Percentiles rank a stretch among this genome's conserved stretches.
These are phyloP conservation scores for Ammodramus savannarum DNA, from an alignment of 2,113 vertebrate species.

Conservation along the genomic window DNA sequence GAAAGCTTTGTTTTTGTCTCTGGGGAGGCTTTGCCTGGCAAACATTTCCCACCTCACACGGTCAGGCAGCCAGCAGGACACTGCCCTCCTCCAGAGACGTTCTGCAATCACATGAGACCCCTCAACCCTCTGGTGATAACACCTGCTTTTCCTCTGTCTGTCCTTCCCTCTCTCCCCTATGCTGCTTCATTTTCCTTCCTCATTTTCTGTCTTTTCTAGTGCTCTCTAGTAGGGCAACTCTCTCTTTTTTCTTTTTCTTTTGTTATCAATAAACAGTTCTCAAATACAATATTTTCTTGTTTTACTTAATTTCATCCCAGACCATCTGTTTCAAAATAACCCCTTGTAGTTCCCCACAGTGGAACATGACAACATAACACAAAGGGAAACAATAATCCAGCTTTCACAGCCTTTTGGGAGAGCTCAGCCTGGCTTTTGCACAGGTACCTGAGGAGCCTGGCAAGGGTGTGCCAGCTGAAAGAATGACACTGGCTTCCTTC, in stretches of 20 bases:
- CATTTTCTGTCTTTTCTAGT: not conserved
- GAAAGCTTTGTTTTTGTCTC: too few species aligned
- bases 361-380: not conserved
- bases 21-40: not conserved
- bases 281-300: not conserved
- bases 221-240: too few species aligned
- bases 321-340: not conserved
- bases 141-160: not conserved
- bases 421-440: not conserved
- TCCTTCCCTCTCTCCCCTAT: not conserved
- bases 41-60: not conserved
- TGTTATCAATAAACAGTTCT: not conserved
- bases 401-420: not conserved
- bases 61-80: not conserved
- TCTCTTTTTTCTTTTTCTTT: not conserved
- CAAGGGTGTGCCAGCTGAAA: not conserved
- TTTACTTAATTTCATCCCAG: not conserved
- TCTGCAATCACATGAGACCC: too few species aligned
- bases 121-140: rapidly evolving
- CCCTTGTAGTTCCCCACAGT: not conserved
- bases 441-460: not conserved
- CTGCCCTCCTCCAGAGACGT: not conserved
- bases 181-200: too few species aligned
- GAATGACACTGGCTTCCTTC: not conserved
- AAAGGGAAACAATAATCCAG: not conserved